Conservation (phyloP, 2,113 vertebrate genomes). For the Mormyrus iriodes region DNA sequence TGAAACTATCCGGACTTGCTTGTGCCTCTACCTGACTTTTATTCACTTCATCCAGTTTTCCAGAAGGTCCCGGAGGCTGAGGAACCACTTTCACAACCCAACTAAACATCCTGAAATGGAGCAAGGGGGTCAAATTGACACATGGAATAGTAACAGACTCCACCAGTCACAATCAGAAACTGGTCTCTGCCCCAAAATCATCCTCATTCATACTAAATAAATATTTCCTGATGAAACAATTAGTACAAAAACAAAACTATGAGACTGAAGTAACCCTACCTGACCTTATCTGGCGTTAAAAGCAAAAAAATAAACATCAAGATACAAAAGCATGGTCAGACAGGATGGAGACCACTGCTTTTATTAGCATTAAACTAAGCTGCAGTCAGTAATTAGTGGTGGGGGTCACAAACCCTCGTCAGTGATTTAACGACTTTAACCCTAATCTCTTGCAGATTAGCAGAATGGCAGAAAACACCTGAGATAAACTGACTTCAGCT, state of each 20-base stretch:
- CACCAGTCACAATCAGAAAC: background rate
- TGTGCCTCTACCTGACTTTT: background rate
- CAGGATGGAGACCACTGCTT: background rate
- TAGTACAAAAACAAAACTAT: background rate
- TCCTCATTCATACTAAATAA: background rate
- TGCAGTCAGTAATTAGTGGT: background rate
- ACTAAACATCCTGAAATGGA: slow-evolving; percentile 56
- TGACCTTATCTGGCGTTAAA: background rate
- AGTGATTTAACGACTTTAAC: slow-evolving; percentile 39
- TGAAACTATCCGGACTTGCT: background rate
- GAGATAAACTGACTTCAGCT: background rate
- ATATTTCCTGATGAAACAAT: background rate
- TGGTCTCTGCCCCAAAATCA: slow-evolving; percentile 6
- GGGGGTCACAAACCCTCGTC: slow-evolving; percentile 24
- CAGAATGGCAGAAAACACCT: slow-evolving; percentile 17
- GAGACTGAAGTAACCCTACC: background rate
- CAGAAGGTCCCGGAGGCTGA: slow-evolving; percentile 49
- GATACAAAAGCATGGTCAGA: background rate
- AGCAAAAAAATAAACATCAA: background rate
- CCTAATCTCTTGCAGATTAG: slow-evolving; percentile 44
- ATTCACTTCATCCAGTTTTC: slow-evolving; percentile 37
- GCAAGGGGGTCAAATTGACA: background rate
- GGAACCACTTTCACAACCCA: slow-evolving; percentile 67
- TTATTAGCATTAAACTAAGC: background rate
- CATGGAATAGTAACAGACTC: background rate